These are phyloP conservation scores for Galeopterus variegatus DNA, from an alignment of 2,113 vertebrate genomes.

Conservation along the genomic window DNA sequence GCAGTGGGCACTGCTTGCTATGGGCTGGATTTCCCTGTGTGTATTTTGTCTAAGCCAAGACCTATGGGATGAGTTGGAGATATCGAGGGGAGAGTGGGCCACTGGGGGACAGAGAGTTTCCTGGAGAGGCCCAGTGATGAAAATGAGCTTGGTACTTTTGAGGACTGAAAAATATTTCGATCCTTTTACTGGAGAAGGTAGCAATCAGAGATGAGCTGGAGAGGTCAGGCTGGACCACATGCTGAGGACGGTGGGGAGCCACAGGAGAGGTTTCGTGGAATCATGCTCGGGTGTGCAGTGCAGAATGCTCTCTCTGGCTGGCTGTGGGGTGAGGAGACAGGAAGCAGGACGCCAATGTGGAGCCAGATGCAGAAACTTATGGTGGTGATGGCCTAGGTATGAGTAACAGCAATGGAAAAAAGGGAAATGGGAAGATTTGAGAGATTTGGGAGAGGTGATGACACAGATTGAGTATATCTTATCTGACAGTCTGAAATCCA, in stretches of 20 bases:
- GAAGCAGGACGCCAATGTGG: background rate
- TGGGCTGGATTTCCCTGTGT: background rate
- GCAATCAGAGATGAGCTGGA: background rate
- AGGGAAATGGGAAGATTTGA: background rate
- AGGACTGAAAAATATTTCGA: too few relatives aligned
- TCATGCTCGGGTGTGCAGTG: background rate
- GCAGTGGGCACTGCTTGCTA: background rate
- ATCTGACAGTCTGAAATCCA: too few relatives aligned
- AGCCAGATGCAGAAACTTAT: background rate
- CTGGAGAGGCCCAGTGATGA: background rate
- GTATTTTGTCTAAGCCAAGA: background rate
- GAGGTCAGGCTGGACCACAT: too few relatives aligned
- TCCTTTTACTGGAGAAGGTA: background rate
- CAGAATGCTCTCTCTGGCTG: background rate
- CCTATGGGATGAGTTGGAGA: background rate
- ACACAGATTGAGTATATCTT: background rate
- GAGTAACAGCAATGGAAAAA: background rate
- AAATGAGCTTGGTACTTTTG: background rate
- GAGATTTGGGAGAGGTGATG: background rate
- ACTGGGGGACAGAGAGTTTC: background rate
- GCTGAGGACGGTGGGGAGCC: background rate
- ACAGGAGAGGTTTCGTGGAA: background rate
- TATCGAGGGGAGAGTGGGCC: background rate
- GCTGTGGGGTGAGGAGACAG: background rate
- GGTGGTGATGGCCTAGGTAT: background rate